These are phyloP conservation scores for Archocentrus centrarchus DNA, from an alignment of 2,113 vertebrate species.

Conservation along the genomic window DNA sequence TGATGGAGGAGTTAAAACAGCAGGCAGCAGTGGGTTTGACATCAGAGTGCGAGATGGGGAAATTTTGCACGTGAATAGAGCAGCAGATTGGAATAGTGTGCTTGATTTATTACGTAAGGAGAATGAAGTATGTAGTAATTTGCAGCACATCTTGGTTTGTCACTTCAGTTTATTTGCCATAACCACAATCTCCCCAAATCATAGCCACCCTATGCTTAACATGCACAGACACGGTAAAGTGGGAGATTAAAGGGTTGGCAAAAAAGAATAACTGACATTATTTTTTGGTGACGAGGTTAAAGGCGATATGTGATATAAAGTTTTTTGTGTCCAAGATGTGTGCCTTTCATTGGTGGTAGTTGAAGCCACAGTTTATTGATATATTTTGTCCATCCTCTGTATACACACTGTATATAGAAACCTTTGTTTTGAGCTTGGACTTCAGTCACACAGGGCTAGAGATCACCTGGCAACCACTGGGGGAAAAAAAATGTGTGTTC, in stretches of 20 bases:
- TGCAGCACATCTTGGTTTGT: background rate
- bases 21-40: background rate
- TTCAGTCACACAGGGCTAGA: background rate
- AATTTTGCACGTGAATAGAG: background rate
- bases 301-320: background rate
- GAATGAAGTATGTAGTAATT: background rate
- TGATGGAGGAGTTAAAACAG: background rate
- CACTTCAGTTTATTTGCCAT: background rate
- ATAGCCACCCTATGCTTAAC: fast-evolving
- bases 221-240: too few relatives aligned
- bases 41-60: background rate
- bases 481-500: background rate
- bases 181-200: background rate
- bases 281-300: background rate
- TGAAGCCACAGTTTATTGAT: background rate
- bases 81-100: background rate
- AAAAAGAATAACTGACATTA: too few relatives aligned
- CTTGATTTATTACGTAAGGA: background rate
- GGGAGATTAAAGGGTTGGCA: too few relatives aligned
- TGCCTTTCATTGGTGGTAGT: background rate
- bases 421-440: background rate
- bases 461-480: background rate
- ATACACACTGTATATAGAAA: background rate
- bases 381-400: background rate
- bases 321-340: background rate